Conservation (phyloP, 2,113 vertebrate species). For the Rhinopithecus roxellana region DNA sequence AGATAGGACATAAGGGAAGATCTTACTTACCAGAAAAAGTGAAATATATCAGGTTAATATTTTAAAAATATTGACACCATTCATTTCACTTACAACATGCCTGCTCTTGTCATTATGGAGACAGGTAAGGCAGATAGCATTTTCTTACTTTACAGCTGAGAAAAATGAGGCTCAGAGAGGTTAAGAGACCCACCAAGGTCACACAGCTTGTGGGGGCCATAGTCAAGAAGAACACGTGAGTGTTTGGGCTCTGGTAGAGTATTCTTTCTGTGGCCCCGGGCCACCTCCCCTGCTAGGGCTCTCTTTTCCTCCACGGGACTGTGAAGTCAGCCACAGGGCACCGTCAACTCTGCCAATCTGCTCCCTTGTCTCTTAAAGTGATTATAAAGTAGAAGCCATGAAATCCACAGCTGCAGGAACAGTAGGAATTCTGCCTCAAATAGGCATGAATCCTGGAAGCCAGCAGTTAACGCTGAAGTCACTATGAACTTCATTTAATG, state of each 20-base stretch:
- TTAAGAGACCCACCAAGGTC: background rate
- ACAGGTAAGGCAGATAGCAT: background rate
- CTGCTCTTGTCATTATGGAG: background rate
- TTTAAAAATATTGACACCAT: background rate
- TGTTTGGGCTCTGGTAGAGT: background rate
- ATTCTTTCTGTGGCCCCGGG: background rate
- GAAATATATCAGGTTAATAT: background rate
- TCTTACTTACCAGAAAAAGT: background rate
- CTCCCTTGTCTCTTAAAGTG: constrained; percentile 67
- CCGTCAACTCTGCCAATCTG: constrained; percentile 48
- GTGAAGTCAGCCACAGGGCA: constrained; percentile 35
- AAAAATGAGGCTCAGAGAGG: background rate
- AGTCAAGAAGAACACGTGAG: background rate
- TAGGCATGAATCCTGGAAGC: constrained; percentile 63
- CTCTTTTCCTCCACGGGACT: background rate
- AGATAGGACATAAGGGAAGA: background rate
- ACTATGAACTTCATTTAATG: constrained; percentile 53
- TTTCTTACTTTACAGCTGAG: background rate
- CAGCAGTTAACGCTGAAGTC: constrained; percentile 63
- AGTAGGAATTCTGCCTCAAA: constrained; percentile 66
- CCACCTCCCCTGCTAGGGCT: background rate
- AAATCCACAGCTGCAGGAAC: constrained; percentile 57
- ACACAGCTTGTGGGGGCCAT: background rate
- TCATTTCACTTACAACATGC: background rate
- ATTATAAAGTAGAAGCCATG: constrained; percentile 67